These are phyloP conservation scores for Bombus waltoni DNA, from an alignment of 1,140 invertebrate species.

Conservation along the genomic window DNA sequence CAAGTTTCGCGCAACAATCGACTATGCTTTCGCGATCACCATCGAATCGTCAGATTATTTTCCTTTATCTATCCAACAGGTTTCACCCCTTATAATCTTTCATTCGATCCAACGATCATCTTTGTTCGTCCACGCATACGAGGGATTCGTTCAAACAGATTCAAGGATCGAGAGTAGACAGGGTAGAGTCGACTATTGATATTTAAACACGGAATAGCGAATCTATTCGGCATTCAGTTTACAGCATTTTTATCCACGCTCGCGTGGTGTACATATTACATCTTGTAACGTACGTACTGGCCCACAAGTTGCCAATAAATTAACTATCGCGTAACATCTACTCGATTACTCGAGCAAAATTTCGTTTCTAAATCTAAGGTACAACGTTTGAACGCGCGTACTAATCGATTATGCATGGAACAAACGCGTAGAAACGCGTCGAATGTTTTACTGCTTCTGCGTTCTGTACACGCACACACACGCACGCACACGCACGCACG, in stretches of 20 bases:
- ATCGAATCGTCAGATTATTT: not conserved
- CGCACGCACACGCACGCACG: too few species aligned
- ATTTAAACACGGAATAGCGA: not conserved
- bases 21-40: not conserved
- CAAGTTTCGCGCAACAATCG: rapidly evolving
- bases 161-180: not conserved
- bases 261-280: not conserved
- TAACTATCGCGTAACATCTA: not conserved
- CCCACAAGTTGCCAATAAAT: not conserved
- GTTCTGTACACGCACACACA: too few species aligned
- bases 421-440: not conserved
- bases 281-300: not conserved
- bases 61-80: not conserved
- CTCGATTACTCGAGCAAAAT: not conserved
- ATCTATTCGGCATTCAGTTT: not conserved
- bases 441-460: not conserved
- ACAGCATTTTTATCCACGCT: not conserved
- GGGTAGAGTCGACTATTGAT: not conserved
- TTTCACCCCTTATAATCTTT: conserved; percentile 51
- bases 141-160: not conserved
- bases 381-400: not conserved
- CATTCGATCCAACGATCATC: conserved; percentile 36
- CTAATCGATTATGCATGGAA: not conserved
- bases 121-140: not conserved
- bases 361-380: not conserved